phyloP scores from a whole-genome alignment of 2,797 vertebrate species.

The Poeciliopsis paucimaculata region DNA sequence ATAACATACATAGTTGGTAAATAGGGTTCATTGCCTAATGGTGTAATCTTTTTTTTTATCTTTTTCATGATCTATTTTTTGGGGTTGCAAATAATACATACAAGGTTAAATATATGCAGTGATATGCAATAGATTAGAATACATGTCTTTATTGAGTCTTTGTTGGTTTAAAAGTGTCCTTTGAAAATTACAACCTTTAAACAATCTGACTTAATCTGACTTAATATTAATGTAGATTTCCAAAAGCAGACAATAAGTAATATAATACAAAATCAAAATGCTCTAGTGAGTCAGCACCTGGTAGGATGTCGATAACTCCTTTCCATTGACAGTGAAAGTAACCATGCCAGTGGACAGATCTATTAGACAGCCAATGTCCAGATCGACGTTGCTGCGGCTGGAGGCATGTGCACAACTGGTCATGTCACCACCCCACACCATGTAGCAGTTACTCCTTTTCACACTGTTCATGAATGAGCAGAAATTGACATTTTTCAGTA shows the following conservation, averaged over 20 bases:
- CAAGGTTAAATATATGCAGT: too few relatives aligned
- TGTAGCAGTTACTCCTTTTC: slow-evolving; percentile 85
- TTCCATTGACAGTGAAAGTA: slow-evolving; percentile 93
- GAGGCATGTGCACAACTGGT: slow-evolving; percentile 81
- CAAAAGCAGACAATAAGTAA: not conserved
- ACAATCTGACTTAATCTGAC: not conserved
- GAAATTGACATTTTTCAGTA: not conserved
- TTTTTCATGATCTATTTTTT: not conserved
- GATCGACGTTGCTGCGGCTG: slow-evolving; percentile 88
- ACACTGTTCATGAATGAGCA: slow-evolving; percentile 51
- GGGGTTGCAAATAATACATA: too few relatives aligned
- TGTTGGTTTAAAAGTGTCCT: too few relatives aligned
- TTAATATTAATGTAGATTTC: not conserved
- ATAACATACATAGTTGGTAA: not conserved
- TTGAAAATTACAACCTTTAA: not conserved
- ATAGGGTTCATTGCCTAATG: not conserved
- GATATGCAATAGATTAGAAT: too few relatives aligned
- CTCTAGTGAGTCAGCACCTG: slow-evolving; percentile 82
- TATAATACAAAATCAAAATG: not conserved
- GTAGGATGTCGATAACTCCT: slow-evolving; percentile 90
- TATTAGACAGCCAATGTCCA: slow-evolving; percentile 94
- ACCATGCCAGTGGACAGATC: slow-evolving; percentile 92
- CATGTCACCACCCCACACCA: slow-evolving; percentile 91
- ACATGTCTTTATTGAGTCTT: too few relatives aligned
- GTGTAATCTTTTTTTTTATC: not conserved